These are phyloP conservation scores for Hartigia nigra DNA, from an alignment of 2,888 invertebrate genomes.

Conservation along the genomic window DNA sequence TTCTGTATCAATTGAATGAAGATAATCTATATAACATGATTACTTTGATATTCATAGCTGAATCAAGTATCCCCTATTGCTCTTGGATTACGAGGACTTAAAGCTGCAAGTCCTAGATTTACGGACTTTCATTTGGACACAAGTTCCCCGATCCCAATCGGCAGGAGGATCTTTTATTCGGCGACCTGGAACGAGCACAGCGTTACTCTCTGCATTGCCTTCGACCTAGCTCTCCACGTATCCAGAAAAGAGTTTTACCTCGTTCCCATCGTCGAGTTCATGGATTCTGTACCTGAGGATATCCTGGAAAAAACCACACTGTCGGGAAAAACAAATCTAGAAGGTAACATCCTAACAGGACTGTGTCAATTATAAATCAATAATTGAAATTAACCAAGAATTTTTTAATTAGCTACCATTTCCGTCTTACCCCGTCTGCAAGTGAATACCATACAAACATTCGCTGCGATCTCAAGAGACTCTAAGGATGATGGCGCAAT, in stretches of 20 bases:
- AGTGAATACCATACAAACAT: constrained; percentile 79
- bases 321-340: constrained; percentile 73
- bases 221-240: constrained; percentile 72
- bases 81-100: constrained; percentile 76
- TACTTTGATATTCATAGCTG: constrained; percentile 64
- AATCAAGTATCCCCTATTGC: constrained; percentile 79
- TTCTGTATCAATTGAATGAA: neutral
- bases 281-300: constrained; percentile 79
- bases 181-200: constrained; percentile 75
- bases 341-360: constrained; percentile 68
- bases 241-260: constrained; percentile 74
- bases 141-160: constrained; percentile 70
- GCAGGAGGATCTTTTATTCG: constrained; percentile 79
- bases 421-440: constrained; percentile 81
- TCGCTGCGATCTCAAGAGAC: constrained; percentile 72
- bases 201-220: constrained; percentile 68
- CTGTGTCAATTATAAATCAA: neutral
- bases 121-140: constrained; percentile 76
- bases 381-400: neutral
- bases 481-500: constrained; percentile 67
- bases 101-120: constrained; percentile 80
- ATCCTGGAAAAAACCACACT: constrained; percentile 69
- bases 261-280: constrained; percentile 83
- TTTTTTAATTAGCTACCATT: constrained; percentile 73
- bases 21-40: neutral